Percentiles rank a stretch among this genome's conserved stretches.
phyloP scores from a whole-genome alignment of 2,888 invertebrate species.

The Quadroppia sp. region DNA sequence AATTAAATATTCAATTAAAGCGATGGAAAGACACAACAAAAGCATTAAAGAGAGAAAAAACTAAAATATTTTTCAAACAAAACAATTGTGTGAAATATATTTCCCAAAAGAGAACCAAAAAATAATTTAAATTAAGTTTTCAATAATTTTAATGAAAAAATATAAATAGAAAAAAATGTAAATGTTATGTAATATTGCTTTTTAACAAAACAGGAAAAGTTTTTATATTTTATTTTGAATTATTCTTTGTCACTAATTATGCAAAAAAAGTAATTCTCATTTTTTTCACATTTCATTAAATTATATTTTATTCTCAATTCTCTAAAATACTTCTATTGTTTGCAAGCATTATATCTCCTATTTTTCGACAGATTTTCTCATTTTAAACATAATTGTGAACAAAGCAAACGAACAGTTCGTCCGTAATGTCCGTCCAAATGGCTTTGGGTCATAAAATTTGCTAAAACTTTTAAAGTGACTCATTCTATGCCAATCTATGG shows the following conservation, averaged over 20 bases:
- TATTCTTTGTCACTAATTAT: constrained; percentile 6
- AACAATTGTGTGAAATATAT: too few relatives aligned
- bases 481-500: constrained; percentile 11
- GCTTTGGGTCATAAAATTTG: constrained; percentile 21
- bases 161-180: background rate
- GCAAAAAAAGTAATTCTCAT: background rate
- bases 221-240: background rate
- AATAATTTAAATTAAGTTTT: background rate
- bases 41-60: too few relatives aligned
- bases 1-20: too few relatives aligned
- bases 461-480: constrained; percentile 33
- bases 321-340: background rate
- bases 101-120: too few relatives aligned
- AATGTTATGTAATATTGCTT: background rate
- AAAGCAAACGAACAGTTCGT: background rate
- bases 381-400: background rate
- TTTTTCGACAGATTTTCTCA: background rate
- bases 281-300: constrained; percentile 1
- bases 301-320: background rate
- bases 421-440: constrained; percentile 4
- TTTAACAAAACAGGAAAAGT: background rate
- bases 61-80: too few relatives aligned
- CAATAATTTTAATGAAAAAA: constrained; percentile 3
- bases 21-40: too few relatives aligned
- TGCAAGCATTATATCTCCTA: background rate